Evolutionary conservation across 2,113 vertebrate species (phyloP).

Genomic region (Lagopus muta): DNA sequence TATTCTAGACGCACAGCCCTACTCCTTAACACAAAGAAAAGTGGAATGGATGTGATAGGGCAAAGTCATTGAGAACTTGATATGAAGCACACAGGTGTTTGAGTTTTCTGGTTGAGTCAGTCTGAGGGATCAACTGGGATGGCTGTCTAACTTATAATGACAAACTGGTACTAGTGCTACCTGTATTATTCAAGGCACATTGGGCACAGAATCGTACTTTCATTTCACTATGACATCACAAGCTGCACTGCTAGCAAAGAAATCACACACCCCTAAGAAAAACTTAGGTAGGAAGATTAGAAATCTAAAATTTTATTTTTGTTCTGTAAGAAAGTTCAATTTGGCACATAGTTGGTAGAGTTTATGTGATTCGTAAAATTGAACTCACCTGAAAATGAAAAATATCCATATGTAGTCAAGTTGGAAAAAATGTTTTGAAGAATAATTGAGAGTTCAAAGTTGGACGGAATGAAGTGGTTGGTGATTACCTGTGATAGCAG

Average conservation of each 20-base stretch:
- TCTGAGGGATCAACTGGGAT: conserved; percentile 50
- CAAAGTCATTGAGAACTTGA: not conserved
- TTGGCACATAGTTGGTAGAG: conserved; percentile 47
- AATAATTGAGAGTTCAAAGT: not conserved
- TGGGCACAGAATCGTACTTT: conserved; percentile 74
- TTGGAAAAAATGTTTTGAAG: not conserved
- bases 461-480: not conserved
- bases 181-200: conserved; percentile 81
- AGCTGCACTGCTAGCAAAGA: conserved; percentile 65
- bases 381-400: not conserved
- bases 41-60: conserved; percentile 2
- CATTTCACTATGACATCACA: conserved; percentile 76
- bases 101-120: conserved; percentile 27
- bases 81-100: conserved; percentile 28
- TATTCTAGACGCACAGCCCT: conserved; percentile 66
- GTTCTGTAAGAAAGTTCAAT: conserved; percentile 27
- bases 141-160: conserved; percentile 69
- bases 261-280: conserved; percentile 51
- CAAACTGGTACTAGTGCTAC: conserved; percentile 67
- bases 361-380: conserved; percentile 12
- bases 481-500: not conserved
- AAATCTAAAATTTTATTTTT: conserved; percentile 43
- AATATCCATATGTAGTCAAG: not conserved
- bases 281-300: conserved; percentile 37
- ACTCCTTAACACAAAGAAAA: conserved; percentile 72